Base-by-base conservation (phyloP, 1,140 invertebrate genomes). In the Archivesica marissinica region DNA sequence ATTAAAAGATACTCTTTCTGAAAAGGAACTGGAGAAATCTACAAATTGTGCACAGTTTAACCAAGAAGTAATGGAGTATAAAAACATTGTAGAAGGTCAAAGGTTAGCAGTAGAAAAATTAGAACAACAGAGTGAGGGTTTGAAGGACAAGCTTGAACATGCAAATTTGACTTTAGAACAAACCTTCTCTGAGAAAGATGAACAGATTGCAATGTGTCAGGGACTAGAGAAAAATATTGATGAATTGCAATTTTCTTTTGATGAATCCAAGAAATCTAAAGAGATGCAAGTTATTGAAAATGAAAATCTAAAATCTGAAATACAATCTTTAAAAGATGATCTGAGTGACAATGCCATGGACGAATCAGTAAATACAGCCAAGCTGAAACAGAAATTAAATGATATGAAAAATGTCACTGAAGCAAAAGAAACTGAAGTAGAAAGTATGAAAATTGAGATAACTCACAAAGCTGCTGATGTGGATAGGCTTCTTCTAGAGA, bases 321-420 rank as follows among this genome's bases (percentile, higher is more conserved):
- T 28, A 3, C 35, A 76, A 33, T 35, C n/a, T 64, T n/a, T 59
- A 17, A 56, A 76, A 30, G 76, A 79, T 64, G 44, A 79, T 33
- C 52, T 79, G 1, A 44, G 56, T 79, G 76, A 79, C 38, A 41
- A 35, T 64, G 23, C 64, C 2, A 81, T 81, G 78, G 78, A 81
- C 30, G n/a, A 59, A 35, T 68, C 78, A 9, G 64, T 81, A 0
- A 81, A 33, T 38, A 47, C 38, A 47, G 78, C 78, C n/a, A 81
- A 17, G n/a, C 47, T 81, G 15, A 81, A 68, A 9, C 78, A 81
- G 30, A 64, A 81, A 35, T 11, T 81, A 20, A 33, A 52, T n/a
- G 38, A 81, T 20, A 20, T 70, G 20, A 44, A 66, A 25, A 81
- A 81, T 35, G 6, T 50, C 23, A 33, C 35, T 15, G 61, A 66